Evolutionary conservation across 2,113 vertebrate genomes (phyloP), one percentile per base, ranked within the genome.

Genomic region (Aythya baeri): DNA sequence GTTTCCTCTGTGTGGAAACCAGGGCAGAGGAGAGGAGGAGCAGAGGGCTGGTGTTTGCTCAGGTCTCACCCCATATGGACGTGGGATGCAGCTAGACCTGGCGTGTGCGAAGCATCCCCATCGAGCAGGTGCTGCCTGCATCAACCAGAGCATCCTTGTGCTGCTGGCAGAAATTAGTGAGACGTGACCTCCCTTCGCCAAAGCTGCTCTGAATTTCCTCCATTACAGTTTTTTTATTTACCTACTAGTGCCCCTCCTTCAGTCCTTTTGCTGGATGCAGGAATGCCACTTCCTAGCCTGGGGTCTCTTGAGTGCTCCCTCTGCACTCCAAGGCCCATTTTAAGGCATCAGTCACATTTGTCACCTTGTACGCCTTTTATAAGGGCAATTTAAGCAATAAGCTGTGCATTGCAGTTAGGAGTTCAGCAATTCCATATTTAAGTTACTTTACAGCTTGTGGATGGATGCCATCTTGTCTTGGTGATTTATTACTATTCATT

Each of bases 401-500:
- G 91, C 77, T 87, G 74, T 81, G 72, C 83, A 87, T 91, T 66
- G 72, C 57, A 82, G 83, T 94, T 88, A 84, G 94, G 88, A 92
- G 84, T 89, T 91, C 94, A 84, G 74, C 83, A 82, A 3, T 95
- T 93, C 91, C 0, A 0, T 91, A 82, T 95, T 94, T 93, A 88
- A 96, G 95, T 95, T 92, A 68, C 81, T 93, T 96, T 93, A 79
- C 89, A 94, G 81, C 83, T 94, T 5, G 5, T 94, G 95, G 94
- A 91, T 82, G 78, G 77, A 68, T 93, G 86, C 94, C 95, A 91
- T 94, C 94, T 97, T 91, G 77, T 96, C 93, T 82, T 85, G 58
- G 67, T 94, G 93, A 95, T 96, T 94, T 96, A 97, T 97, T 89
- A 76, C 95, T 91, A 78, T 94, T 94, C 83, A 94, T 93, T 96